Base-by-base conservation (phyloP, 1,140 invertebrate species). In the Pseudomyrmex gracilis region DNA sequence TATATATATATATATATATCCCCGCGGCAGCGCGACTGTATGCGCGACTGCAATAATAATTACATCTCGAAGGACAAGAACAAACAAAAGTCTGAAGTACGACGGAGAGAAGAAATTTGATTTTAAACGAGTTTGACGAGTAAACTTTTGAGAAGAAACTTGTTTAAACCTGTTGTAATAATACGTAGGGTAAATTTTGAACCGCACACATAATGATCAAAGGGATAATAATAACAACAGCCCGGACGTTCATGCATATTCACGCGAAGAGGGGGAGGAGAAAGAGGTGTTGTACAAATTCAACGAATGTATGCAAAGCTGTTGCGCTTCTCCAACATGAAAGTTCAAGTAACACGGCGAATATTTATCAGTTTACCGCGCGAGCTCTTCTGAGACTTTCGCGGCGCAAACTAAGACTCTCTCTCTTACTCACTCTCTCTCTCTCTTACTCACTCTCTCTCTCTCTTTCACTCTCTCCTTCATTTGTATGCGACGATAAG, bases 281-380 rank as follows among this genome's bases (percentile, higher is more conserved):
- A 34, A 34, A 34, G 34, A 34, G 34, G 34, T 34, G 34, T 34
- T 67, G 55, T 78, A 78, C 76, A 70, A 70, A 78, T 78, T 80
- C 66, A 57, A 49, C 66, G 53, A 17, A 49, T 80, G 34, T 34
- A 71, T 71, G 76, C 66, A 80, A 80, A 80, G 70, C 66, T 58
- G 15, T 80, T 71, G 55, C 34, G 34, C 53, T 70, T 2, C 76
- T 55, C 13, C 8, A 78, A 45, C n/a, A 70, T 67, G 47, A 22
- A 70, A 80, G 76, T 80, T 71, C 47, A 80, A 80, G 76, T 71
- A 70, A 57, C 51, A 68, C n/a, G 15, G 24, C 76, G 66, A 68
- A 60, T 80, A 80, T 80, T 71, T 70, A 78, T 58, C 55, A 71
- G 66, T 71, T 70, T 55, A 60, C 53, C 58, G 43, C 76, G 34